Conservation (phyloP, 2,888 invertebrate species). For the Onthophagus sagittarius region DNA sequence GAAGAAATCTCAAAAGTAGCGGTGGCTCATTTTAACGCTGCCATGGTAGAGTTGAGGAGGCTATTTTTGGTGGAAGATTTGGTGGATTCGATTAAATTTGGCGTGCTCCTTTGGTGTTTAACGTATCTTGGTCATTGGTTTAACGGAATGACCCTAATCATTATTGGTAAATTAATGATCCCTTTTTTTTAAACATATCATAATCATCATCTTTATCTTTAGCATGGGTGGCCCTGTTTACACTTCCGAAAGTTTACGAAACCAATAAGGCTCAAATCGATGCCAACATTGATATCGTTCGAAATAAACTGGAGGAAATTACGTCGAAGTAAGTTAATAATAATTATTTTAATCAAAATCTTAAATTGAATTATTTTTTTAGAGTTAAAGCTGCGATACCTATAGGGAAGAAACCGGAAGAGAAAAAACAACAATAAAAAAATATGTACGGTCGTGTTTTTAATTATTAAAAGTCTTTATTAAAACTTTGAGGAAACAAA, state of each 20-base stretch:
- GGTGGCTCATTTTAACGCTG: slow-evolving; percentile 83
- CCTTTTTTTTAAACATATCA: slow-evolving; percentile 14
- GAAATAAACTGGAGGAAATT: slow-evolving; percentile 83
- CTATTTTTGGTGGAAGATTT: slow-evolving; percentile 96
- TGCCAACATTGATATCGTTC: slow-evolving; percentile 83
- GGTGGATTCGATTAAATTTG: slow-evolving; percentile 94
- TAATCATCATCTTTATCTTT: slow-evolving; percentile 40
- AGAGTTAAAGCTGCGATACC: slow-evolving; percentile 87
- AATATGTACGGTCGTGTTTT: not conserved
- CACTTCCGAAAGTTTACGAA: slow-evolving; percentile 94
- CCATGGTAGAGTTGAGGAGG: slow-evolving; percentile 78
- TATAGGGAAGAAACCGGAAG: slow-evolving; percentile 80
- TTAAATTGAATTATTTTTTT: slow-evolving; percentile 36
- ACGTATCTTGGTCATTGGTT: slow-evolving; percentile 98
- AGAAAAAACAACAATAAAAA: slow-evolving; percentile 77
- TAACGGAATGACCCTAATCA: slow-evolving; percentile 97
- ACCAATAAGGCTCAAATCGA: slow-evolving; percentile 92
- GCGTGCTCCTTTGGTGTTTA: slow-evolving; percentile 90
- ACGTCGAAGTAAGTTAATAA: slow-evolving; percentile 73
- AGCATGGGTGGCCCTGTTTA: slow-evolving; percentile 91
- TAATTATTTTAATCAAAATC: not conserved
- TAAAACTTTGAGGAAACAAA: slow-evolving; percentile 27
- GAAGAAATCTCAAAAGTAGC: slow-evolving; percentile 82
- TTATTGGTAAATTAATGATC: slow-evolving; percentile 68
- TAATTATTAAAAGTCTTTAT: slow-evolving; percentile 20